Evolutionary conservation across 1,140 invertebrate genomes (phyloP), one percentile per base, ranked within the genome.

Genomic region (Drosophila busckii): DNA sequence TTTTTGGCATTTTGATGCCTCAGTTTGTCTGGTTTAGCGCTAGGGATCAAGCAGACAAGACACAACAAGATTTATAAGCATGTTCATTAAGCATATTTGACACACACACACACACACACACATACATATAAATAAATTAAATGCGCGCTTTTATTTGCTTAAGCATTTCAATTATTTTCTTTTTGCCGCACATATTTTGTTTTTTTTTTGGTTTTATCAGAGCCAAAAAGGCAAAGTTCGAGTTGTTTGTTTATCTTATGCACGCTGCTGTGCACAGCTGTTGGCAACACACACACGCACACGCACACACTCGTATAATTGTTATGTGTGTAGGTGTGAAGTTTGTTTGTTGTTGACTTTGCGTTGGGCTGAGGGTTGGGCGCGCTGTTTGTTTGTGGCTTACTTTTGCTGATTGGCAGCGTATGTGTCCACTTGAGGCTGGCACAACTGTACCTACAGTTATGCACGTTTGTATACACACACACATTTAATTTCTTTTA

Each of bases 371-470:
- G 56, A 46, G 53, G 52, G 15, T 26, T n/a, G n/a, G 50, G 20
- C 8, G 8, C 25, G n/a, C 16, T 9, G 10, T 23, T 9, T 8
- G 42, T 70, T 62, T 78, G 67, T 64, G 68, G 73, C 58, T 71
- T 68, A 59, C 58, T 78, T 59, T 49, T 54, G 48, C 54, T 80
- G 73, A 78, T 78, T 78, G 73, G 70, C 75, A 82, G 75, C 68
- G 44, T 61, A 50, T 75, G n/a, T n/a, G 49, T 61, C 41, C 50
- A 46, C 41, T 26, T 53, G 67, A 41, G 38, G 13, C 19, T 13
- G 40, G 5, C 8, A 17, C 6, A 9, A 4, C 13, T n/a, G n/a
- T n/a, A n/a, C n/a, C n/a, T n/a, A n/a, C 26, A 44, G 12, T 17
- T 29, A 17, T 10, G 15, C 42, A 53, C 29, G 44, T 52, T 52